Conservation (phyloP, 2,888 invertebrate genomes). For the Plagiodera versicolora region DNA sequence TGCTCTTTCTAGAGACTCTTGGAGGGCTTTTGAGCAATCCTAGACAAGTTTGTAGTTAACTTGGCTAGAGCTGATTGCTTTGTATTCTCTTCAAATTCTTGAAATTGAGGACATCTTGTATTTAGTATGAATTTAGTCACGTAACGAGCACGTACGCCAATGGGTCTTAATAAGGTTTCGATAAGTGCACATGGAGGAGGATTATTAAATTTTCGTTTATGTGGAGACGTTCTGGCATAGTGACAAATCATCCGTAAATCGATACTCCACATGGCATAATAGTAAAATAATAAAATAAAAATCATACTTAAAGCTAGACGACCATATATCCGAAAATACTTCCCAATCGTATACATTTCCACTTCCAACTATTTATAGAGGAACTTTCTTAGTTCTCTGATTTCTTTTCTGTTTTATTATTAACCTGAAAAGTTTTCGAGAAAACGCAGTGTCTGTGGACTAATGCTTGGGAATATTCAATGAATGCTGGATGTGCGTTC, state of each 20-base stretch:
- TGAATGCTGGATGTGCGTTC: background rate
- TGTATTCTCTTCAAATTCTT: too few species aligned
- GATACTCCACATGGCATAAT: conserved; percentile 11
- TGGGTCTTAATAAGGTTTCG: too few species aligned
- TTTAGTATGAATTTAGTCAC: too few species aligned
- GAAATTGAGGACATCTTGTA: too few species aligned
- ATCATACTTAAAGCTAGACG: conserved; percentile 20
- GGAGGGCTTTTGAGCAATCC: too few species aligned
- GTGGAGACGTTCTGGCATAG: conserved; percentile 8
- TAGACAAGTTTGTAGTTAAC: too few species aligned
- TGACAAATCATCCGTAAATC: conserved; percentile 12
- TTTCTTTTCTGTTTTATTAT: conserved; percentile 23
- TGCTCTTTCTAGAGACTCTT: too few species aligned
- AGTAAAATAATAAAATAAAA: conserved; percentile 22
- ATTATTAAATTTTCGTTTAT: background rate
- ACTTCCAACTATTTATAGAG: conserved; percentile 32
- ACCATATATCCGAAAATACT: conserved; percentile 35
- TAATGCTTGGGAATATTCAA: conserved; percentile 1
- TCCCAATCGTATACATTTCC: conserved; percentile 31
- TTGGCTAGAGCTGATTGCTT: too few species aligned
- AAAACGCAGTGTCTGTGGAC: conserved; percentile 11
- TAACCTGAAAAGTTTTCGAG: conserved; percentile 15
- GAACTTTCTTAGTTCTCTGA: conserved; percentile 23
- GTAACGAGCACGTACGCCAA: background rate
- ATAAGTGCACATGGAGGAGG: too few species aligned